These are phyloP conservation scores for Cheilosia grossa DNA, from an alignment of 2,888 invertebrate species.

Conservation along the genomic window DNA sequence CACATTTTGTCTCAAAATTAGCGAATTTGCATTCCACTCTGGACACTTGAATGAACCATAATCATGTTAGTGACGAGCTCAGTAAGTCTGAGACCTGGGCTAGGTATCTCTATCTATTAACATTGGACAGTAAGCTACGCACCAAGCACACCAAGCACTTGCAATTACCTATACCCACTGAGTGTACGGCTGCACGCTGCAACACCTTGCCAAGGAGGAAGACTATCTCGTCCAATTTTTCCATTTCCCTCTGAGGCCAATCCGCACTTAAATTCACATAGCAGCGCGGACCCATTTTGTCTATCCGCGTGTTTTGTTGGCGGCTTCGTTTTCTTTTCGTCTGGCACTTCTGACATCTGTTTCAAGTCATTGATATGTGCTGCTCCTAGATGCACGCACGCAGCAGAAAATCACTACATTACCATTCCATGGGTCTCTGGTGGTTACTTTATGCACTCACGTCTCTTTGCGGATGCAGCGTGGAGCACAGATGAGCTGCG, in stretches of 20 bases:
- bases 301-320: conserved; percentile 28
- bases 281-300: not conserved
- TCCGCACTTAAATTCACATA: conserved; percentile 26
- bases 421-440: conserved; percentile 43
- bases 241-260: conserved; percentile 41
- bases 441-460: conserved; percentile 51
- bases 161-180: conserved; percentile 32
- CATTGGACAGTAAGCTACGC: conserved; percentile 47
- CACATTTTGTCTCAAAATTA: no score
- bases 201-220: conserved; percentile 55
- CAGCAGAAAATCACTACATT: conserved; percentile 67
- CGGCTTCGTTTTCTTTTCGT: conserved; percentile 31
- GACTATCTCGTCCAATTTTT: conserved; percentile 39
- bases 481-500: conserved; percentile 31
- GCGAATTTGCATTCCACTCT: no score
- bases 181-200: conserved; percentile 21
- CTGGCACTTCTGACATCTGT: conserved; percentile 59
- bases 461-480: conserved; percentile 58
- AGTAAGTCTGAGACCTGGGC: conserved; percentile 41
- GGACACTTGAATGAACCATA: conserved; percentile 43
- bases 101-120: conserved; percentile 38
- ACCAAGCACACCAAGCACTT: conserved; percentile 50
- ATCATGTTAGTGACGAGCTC: conserved; percentile 52
- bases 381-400: conserved; percentile 61
- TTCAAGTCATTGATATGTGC: conserved; percentile 70